Conservation (phyloP, 2,888 invertebrate genomes). For the Mesodorylaimus sp. region DNA sequence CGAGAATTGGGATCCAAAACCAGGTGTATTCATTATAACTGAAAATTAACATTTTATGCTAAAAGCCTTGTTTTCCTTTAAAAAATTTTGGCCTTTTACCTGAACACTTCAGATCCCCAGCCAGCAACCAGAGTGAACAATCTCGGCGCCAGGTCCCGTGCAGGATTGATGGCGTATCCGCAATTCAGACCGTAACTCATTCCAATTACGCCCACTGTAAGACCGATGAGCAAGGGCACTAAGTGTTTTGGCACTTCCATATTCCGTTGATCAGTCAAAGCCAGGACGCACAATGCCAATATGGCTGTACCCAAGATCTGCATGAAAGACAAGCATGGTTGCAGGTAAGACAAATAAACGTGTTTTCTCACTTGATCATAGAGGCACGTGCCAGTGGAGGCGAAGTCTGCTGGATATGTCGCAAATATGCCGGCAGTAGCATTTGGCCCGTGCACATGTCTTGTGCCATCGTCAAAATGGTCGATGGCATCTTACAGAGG, state of each 20-base stretch:
- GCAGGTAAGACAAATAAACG: not conserved
- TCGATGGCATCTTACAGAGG: not conserved
- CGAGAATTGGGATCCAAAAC: conserved; percentile 40
- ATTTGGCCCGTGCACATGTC: not conserved
- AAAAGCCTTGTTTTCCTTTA: too few relatives aligned
- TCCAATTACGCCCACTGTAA: conserved; percentile 35
- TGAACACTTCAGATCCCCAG: conserved; percentile 36
- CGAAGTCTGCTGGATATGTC: conserved; percentile 1
- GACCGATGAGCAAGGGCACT: conserved; percentile 32
- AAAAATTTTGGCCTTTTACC: too few relatives aligned
- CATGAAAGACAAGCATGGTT: conserved; percentile 1
- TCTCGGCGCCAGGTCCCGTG: conserved; percentile 27
- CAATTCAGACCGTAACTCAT: conserved; percentile 40
- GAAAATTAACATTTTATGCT: conserved; percentile 9
- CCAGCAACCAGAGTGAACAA: conserved; percentile 36
- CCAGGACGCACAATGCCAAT: conserved; percentile 32
- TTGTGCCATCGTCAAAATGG: not conserved
- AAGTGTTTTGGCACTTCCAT: conserved; percentile 31
- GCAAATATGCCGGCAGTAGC: conserved; percentile 9
- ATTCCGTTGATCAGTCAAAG: conserved; percentile 36
- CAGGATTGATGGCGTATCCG: conserved; percentile 43
- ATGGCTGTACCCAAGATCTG: conserved; percentile 37
- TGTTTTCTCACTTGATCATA: conserved; percentile 7
- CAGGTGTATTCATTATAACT: conserved; percentile 34
- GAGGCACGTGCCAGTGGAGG: not conserved